Percentiles rank a stretch among this genome's conserved stretches.
phyloP scores from a whole-genome alignment of 2,113 vertebrate genomes.

The Tyrannus savana region DNA sequence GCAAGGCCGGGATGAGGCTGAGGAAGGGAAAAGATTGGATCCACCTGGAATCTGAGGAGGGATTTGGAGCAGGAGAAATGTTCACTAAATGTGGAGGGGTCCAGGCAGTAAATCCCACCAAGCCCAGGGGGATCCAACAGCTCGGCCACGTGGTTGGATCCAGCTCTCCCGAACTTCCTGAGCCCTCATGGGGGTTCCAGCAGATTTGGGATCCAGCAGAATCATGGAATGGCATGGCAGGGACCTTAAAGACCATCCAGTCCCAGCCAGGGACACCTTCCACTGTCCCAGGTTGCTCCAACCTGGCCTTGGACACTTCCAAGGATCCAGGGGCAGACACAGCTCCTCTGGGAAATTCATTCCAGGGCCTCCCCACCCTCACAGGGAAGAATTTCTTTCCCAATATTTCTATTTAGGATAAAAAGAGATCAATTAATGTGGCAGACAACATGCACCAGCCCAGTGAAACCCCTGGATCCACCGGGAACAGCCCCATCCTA shows the following conservation, averaged over 20 bases:
- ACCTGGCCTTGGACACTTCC: neutral
- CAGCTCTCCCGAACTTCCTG: rapidly evolving
- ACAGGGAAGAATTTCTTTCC: neutral
- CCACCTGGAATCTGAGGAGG: neutral
- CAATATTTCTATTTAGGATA: neutral
- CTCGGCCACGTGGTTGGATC: neutral
- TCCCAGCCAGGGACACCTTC: neutral
- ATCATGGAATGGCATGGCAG: neutral
- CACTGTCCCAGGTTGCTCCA: neutral
- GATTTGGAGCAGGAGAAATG: neutral
- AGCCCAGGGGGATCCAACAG: neutral
- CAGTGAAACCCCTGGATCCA: neutral
- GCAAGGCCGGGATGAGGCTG: neutral
- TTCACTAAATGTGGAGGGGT: neutral
- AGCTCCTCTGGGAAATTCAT: neutral
- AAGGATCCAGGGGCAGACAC: neutral
- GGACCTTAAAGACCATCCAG: neutral
- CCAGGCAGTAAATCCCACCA: neutral
- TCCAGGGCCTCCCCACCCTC: neutral
- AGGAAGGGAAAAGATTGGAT: neutral
- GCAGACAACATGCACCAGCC: too few species aligned
- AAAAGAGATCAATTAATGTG: too few species aligned
- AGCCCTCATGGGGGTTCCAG: neutral
- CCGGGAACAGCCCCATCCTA: neutral
- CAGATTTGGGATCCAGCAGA: neutral